Evolutionary conservation across 2,888 invertebrate species (phyloP).

Genomic region (Drosophila melanosoma): DNA sequence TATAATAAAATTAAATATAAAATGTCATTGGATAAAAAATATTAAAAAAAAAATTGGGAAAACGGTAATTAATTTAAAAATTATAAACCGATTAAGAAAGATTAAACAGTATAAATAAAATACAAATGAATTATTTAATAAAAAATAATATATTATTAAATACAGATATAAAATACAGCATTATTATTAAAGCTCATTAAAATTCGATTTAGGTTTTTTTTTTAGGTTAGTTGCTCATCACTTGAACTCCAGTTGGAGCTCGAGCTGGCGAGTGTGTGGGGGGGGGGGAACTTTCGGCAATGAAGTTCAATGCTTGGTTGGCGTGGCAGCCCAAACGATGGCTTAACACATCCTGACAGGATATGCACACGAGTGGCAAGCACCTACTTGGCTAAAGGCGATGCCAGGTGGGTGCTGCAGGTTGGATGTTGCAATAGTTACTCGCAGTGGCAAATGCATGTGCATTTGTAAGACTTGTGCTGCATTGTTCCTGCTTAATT

Average conservation of each 20-base stretch:
- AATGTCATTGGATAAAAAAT: not conserved
- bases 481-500: constrained; percentile 77
- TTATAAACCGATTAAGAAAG: not conserved
- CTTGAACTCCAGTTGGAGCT: not conserved
- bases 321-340: constrained; percentile 5
- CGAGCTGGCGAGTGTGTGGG: not conserved
- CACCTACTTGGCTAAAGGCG: constrained; percentile 2
- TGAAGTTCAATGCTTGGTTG: constrained; percentile 67
- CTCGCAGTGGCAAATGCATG: constrained; percentile 44
- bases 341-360: constrained; percentile 68
- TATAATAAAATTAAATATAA: not conserved
- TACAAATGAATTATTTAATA: not conserved
- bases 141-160: not conserved
- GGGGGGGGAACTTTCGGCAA: constrained; percentile 68
- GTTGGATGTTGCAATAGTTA: constrained; percentile 2
- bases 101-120: not conserved
- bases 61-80: not conserved
- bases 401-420: constrained; percentile 5
- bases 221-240: not conserved
- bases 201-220: not conserved
- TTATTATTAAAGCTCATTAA: not conserved
- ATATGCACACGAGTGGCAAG: constrained; percentile 47
- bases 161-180: not conserved
- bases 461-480: constrained; percentile 56
- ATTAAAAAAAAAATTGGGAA: not conserved